Base-by-base conservation (phyloP, 2,888 invertebrate species). In the Antheraea yamamai region DNA sequence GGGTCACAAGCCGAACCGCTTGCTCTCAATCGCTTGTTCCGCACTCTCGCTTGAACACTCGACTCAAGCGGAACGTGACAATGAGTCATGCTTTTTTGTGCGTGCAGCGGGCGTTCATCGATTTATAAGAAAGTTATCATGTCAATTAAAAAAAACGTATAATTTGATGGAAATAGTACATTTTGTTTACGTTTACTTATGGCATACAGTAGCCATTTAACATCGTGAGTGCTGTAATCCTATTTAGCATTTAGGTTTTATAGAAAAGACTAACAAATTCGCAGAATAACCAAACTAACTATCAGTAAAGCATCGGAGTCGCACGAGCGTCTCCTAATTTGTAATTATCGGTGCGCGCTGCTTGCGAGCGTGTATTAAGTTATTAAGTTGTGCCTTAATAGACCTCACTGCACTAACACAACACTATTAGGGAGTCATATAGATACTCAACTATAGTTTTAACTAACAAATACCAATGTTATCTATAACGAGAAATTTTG, bases 251-350 rank as follows among this genome's bases (percentile, higher is more conserved):
- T 30, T 30, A 26, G 30, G 18, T 30, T 30, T 51, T 6, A 14
- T 12, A n/a, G 7, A 47, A 47, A 47, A 47, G 47, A 47, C 6
- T 39, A 39, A 47, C 12, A 71, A 51, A 64, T 72, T 55, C 77
- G 77, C 79, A 81, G 84, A 86, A 84, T 86, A 74, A 35, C 77
- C 75, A 78, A 23, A 26, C 75, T 30, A 16, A 73, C 76, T 83
- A 85, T 85, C 85, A 78, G 73, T 74, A 73, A 76, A 78, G 77
- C 77, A 83, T 85, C 82, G 77, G 76, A 74, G 75, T 77, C 77
- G 77, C 77, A 76, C 78, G 78, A 77, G 80, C 79, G 80, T 74
- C 76, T 72, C 85, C 85, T 88, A 89, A 89, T 89, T 88, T 88
- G 89, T 89, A 88, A 89, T 88, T 87, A 88, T 85, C 81, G 77